Evolutionary conservation across 2,888 invertebrate genomes (phyloP), one percentile per base, ranked within the genome.

Genomic region (Agrotis segetum): DNA sequence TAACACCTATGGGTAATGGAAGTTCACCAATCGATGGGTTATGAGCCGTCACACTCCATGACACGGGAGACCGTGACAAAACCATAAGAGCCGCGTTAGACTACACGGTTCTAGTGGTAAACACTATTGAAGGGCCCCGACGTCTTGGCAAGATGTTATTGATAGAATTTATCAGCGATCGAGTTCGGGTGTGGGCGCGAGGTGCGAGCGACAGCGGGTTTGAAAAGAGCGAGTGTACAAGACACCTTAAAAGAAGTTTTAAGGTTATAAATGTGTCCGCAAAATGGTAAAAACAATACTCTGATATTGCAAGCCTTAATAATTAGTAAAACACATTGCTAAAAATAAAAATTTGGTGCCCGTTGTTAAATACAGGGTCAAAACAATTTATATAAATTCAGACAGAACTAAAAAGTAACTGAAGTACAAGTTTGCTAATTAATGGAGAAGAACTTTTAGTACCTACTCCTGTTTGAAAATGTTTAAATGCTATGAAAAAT

Each of bases 161-260:
- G 95, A 96, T 96, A 95, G 91, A 95, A 96, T 95, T 96, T 96
- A 95, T 96, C 95, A 96, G 88, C 92, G 89, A 93, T 94, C 93
- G 89, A 88, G 92, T 88, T 88, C 79, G 80, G 76, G 46, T 64
- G 50, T 16, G 60, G 85, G 83, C 3, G 21, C 59, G 69, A 83
- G 82, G 16, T 14, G 79, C 11, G 65, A 81, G 88, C 81, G 81
- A 21, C 0, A 66, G 89, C 88, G 90, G 74, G 3, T 29, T 34
- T 0, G 0, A n/a, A 1, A n/a, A 13, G 46, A 44, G 9, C 14
- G 63, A 13, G 14, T 9, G 0, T 34, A 5, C 3, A 5, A 17
- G 14, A 1, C 9, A 7, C 14, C 14, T 29, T 17, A 9, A 46
- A 44, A 29, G 13, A 53, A 13, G 3, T 29, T 19, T n/a, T 2